Evolutionary conservation across 2,888 invertebrate genomes (phyloP), one percentile per base, ranked within the genome.

Genomic region (Vesta saturnalis): DNA sequence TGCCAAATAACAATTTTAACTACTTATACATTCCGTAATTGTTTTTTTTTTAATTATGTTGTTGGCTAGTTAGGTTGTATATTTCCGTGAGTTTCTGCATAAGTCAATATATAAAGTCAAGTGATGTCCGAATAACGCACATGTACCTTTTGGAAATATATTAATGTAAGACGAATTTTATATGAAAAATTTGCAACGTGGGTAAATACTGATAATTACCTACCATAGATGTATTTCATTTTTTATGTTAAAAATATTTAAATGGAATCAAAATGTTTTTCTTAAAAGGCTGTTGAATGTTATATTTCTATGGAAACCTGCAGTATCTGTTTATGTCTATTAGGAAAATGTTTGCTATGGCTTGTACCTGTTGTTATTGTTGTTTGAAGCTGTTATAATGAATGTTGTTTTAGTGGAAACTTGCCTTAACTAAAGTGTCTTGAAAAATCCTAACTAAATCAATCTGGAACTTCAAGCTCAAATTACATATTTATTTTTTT

Each of bases 1-100:
- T 85, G 85, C 85, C 85, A 85, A 85, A 85, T 85, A 85, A 85
- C 85, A 83, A 79, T 77, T 79, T 81, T 82, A 82, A 83, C 80
- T 80, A 79, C 80, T 79, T 79, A 80, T 83, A 84, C 85, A 85
- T 85, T 85, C 85, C 85, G 82, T 82, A 81, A 77, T 80, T 39
- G 39, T 39, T 39, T 39, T 39, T 39, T 80, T 80, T 81, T 80
- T 77, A 76, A 73, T 75, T 73, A 74, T 75, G 76, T 77, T 76
- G 78, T 80, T 76, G 74, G 72, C 73, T 73, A 71, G 73, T 73
- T 74, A 76, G 73, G 74, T 74, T 74, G 73, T 75, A 75, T 66
- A 19, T 72, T 62, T 75, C 74, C 60, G 60, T 56, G 23, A 66
- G 77, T 75, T 73, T 75, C 74, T 72, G 72, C 65, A 67, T 71